Base-by-base conservation (phyloP, 2,113 vertebrate genomes). In the Galemys pyrenaicus region DNA sequence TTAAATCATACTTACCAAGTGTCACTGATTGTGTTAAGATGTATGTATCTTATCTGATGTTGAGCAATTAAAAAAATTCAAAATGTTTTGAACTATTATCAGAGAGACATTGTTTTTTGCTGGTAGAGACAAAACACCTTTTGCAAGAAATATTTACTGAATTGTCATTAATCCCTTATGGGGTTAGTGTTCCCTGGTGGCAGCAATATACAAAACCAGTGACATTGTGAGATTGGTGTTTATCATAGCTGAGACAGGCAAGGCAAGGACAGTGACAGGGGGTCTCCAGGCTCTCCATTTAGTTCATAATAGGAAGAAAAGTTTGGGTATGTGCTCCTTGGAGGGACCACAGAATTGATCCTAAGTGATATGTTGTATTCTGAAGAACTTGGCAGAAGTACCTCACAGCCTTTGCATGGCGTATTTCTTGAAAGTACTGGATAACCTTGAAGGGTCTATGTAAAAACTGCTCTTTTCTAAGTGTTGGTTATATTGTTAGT, bases 31-130 rank as follows among this genome's bases (percentile, higher is more conserved):
- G 0, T 56, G 39, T 15, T 54, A 58, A 26, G 35, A 60, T 51
- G 7, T 54, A 1, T 41, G 15, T 15, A 10, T 1, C 24, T 81
- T 32, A 64, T 64, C 22, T 46, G 35, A 79, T 20, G 62, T 16
- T 83, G 58, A 95, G n/a, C 20, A 85, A 89, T 49, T 62, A 30
- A 74, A 30, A 88, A 71, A 56, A 82, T 85, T 88, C 32, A 68
- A 81, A 89, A 80, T 87, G 46, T 81, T 68, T 64, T 49, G 11
- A 22, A 28, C 32, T 74, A 60, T 77, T 26, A 49, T n/a, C 32
- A 68, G 13, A 51, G 93, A 70, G 56, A 78, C 4, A 68, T 10
- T 64, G 32, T 15, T 54, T 86, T 80, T 94, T 49, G 91, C 58
- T 74, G 73, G 54, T 89, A 86, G 17, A 8, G n/a, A 94, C 20